A percentile compares a stretch with the other conserved stretches of the same genome.
phyloP scores from a whole-genome alignment of 2,888 invertebrate genomes.

The Chrysodeixis includens region DNA sequence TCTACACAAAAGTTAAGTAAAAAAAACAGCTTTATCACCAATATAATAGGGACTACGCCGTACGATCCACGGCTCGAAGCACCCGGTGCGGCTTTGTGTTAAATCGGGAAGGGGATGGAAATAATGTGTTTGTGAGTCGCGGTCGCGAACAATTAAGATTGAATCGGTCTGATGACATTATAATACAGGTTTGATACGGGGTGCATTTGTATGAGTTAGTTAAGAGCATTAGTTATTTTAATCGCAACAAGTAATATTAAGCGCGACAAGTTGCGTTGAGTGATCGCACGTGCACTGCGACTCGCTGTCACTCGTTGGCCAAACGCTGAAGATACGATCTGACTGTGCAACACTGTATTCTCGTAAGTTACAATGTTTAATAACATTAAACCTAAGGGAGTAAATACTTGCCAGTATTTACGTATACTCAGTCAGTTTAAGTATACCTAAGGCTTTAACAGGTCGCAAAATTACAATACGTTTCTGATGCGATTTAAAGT shows the following conservation, averaged over 20 bases:
- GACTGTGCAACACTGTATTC: not conserved
- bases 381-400: too few species aligned
- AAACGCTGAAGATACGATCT: not conserved
- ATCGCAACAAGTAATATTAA: slow-evolving; percentile 61
- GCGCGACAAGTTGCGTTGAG: slow-evolving; percentile 26
- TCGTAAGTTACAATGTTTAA: too few species aligned
- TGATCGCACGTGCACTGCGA: slow-evolving; percentile 40
- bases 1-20: not conserved
- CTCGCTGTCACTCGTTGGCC: not conserved
- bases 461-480: too few species aligned
- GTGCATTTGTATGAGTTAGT: slow-evolving; percentile 60
- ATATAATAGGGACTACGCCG: slow-evolving; percentile 8
- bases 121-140: slow-evolving; percentile 63
- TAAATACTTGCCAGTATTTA: too few species aligned
- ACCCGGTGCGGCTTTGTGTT: slow-evolving; percentile 27
- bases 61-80: slow-evolving; percentile 1
- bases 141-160: slow-evolving; percentile 78
- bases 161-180: slow-evolving; percentile 82
- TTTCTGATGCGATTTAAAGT: too few species aligned
- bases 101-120: slow-evolving; percentile 51
- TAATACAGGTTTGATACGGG: slow-evolving; percentile 76
- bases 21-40: slow-evolving; percentile 13
- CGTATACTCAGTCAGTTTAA: too few species aligned
- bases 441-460: too few species aligned
- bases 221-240: slow-evolving; percentile 62